A percentile compares a stretch with the other conserved stretches of the same genome.
Evolutionary conservation across 2,797 vertebrate genomes (phyloP).

Genomic region (Scarus forsteni): DNA sequence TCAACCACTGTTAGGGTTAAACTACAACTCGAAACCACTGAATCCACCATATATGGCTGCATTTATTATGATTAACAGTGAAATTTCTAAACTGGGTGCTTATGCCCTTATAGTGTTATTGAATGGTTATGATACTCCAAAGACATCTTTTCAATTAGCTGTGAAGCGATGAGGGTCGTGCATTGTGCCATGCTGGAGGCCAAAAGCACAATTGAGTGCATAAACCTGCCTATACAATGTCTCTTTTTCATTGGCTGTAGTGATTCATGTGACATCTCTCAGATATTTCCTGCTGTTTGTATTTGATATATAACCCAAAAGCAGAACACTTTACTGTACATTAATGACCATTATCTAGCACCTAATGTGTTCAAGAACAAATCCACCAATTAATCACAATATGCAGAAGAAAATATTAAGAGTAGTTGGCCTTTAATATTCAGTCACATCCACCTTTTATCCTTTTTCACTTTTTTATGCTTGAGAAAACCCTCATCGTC

Average conservation of each 20-base stretch:
- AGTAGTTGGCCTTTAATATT: constrained; percentile 67
- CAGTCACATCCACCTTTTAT: constrained; percentile 55
- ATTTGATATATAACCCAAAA: constrained; percentile 57
- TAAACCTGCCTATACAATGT: constrained; percentile 73
- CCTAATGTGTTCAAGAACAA: constrained; percentile 61
- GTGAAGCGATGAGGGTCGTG: constrained; percentile 65
- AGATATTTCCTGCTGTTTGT: constrained; percentile 65
- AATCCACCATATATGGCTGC: constrained; percentile 31
- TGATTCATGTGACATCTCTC: constrained; percentile 74
- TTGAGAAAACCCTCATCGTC: constrained; percentile 56
- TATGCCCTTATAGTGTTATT: constrained; percentile 57
- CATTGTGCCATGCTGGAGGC: constrained; percentile 74
- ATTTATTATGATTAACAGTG: constrained; percentile 60
- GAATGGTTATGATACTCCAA: constrained; percentile 68
- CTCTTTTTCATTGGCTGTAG: constrained; percentile 73
- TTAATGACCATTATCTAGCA: constrained; percentile 58
- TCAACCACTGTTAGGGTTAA: constrained; percentile 14
- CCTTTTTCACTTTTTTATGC: constrained; percentile 63
- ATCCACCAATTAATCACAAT: constrained; percentile 74
- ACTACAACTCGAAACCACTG: constrained; percentile 27
- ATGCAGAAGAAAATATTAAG: constrained; percentile 58
- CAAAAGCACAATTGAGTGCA: constrained; percentile 69
- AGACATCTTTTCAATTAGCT: constrained; percentile 76
- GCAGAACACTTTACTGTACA: constrained; percentile 59
- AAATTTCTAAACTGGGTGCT: constrained; percentile 39